Percentiles rank a stretch among this genome's conserved stretches.
Conservation (phyloP, 1,140 invertebrate species). For the Gonatopus flavifemur region DNA sequence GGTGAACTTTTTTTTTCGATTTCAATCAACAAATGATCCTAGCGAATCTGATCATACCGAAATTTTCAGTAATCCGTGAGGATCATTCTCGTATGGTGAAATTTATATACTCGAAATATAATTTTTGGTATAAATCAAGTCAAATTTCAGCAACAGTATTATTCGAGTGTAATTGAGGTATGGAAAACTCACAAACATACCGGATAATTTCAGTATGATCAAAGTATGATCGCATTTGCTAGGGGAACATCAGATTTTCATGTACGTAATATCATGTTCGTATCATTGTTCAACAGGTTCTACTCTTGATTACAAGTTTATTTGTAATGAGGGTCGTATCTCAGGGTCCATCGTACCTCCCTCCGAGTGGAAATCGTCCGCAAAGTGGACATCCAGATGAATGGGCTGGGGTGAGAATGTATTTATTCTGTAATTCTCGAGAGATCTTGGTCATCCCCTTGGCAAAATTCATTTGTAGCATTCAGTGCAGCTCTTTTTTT, state of each 20-base stretch:
- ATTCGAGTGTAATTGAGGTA: background rate
- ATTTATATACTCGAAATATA: too few species aligned
- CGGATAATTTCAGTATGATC: too few species aligned
- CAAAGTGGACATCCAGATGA: constrained; percentile 50
- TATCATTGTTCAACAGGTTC: constrained; percentile 31
- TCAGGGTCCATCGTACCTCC: constrained; percentile 60
- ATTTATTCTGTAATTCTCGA: constrained; percentile 1
- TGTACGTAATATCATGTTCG: background rate
- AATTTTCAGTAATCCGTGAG: too few species aligned
- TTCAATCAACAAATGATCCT: too few species aligned
- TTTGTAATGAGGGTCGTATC: constrained; percentile 47
- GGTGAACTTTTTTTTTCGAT: too few species aligned
- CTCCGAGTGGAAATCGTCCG: constrained; percentile 49
- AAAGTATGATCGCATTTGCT: too few species aligned
- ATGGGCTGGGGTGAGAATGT: constrained; percentile 50
- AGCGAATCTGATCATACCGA: too few species aligned
- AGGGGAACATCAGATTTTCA: background rate
- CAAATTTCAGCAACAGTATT: background rate
- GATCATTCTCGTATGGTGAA: too few species aligned
- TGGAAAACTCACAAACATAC: too few species aligned
- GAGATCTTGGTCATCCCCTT: too few species aligned
- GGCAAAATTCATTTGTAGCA: too few species aligned
- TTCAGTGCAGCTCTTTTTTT: constrained; percentile 2
- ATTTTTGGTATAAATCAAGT: too few species aligned
- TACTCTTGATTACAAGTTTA: constrained; percentile 44